Conservation (phyloP, 2,888 invertebrate genomes). For the Rhamphomyia laevipes region DNA sequence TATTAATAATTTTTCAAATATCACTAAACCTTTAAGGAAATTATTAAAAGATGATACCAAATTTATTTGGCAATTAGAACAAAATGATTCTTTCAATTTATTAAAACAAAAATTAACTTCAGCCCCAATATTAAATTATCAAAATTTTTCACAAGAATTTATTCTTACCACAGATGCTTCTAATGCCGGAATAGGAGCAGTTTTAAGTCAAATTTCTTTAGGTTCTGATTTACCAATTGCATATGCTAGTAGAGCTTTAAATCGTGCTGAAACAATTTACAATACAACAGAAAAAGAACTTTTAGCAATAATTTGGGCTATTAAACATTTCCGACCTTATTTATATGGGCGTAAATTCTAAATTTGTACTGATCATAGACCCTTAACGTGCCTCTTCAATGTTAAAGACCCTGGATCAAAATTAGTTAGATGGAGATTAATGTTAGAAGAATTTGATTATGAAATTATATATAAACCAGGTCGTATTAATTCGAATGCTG, state of each 20-base stretch:
- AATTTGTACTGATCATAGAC: slow-evolving; percentile 11
- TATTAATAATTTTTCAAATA: slow-evolving; percentile 9
- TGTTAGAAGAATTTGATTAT: slow-evolving; percentile 16
- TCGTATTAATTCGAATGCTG: slow-evolving; percentile 14
- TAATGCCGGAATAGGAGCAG: slow-evolving; percentile 16
- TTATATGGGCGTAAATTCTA: not conserved
- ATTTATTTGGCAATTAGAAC: slow-evolving; percentile 3
- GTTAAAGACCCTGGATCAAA: slow-evolving; percentile 4
- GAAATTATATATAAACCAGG: slow-evolving; percentile 17
- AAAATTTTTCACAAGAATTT: slow-evolving; percentile 23
- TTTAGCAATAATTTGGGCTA: too few species aligned
- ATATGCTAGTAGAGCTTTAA: slow-evolving; percentile 19
- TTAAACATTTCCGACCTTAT: too few species aligned
- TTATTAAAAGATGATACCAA: slow-evolving; percentile 1
- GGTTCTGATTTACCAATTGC: slow-evolving; percentile 16
- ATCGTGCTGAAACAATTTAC: slow-evolving; percentile 17
- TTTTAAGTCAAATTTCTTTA: slow-evolving; percentile 17
- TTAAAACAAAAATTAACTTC: slow-evolving; percentile 5
- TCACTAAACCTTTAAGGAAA: slow-evolving; percentile 1
- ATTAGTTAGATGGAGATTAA: slow-evolving; percentile 11
- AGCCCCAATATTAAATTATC: slow-evolving; percentile 26
- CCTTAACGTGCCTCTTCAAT: slow-evolving; percentile 3
- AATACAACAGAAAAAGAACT: slow-evolving; percentile 19
- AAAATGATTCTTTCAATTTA: slow-evolving; percentile 2
- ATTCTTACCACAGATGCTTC: slow-evolving; percentile 21